Base-by-base conservation (phyloP, 1,140 invertebrate genomes). In the Solen grandis region DNA sequence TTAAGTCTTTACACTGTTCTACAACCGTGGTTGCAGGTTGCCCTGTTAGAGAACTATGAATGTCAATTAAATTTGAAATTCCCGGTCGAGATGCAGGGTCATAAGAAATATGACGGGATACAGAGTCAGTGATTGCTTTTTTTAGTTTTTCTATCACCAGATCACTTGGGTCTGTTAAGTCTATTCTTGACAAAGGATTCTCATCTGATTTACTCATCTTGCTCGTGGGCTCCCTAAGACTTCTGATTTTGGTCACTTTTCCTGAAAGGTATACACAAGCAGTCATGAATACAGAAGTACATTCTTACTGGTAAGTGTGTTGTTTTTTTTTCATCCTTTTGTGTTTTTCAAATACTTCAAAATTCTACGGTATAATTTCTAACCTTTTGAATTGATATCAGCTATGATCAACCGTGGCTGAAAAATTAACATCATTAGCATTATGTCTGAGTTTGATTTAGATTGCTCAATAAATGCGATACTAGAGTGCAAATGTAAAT, bases 181-280 rank as follows among this genome's bases (percentile, higher is more conserved):
- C 94, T 60, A 99, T 96, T 69, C 96, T 93, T 79, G 95, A 95
- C 88, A 95, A 96, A 0, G 93, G 86, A 93, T 97, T 95, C 0
- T 92, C 82, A 84, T 98, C 96, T 0, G 98, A 99, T 93, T 99
- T 99, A 5, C 98, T 99, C 99, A 99, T 99, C 93, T 99, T 99
- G 88, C 96, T 96, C 0, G 88, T 88, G 0, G 98, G 91, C 57
- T 89, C 82, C 22, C 86, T 38, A 1, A 92, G 78, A 83, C 88
- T 91, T 46, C 87, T 87, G 5, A 92, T 88, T 69, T 88, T 86
- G 14, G 86, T 36, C 10, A 85, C 68, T 25, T 88, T 84, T 55
- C 89, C 91, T 92, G 59, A 35, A 85, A 77, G 31, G 46, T 10
- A n/a, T n/a, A n/a, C n/a, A n/a, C n/a, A n/a, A n/a, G n/a, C n/a